Evolutionary conservation across 2,797 vertebrate genomes (phyloP).

Genomic region (Macrochelys suwanniensis): DNA sequence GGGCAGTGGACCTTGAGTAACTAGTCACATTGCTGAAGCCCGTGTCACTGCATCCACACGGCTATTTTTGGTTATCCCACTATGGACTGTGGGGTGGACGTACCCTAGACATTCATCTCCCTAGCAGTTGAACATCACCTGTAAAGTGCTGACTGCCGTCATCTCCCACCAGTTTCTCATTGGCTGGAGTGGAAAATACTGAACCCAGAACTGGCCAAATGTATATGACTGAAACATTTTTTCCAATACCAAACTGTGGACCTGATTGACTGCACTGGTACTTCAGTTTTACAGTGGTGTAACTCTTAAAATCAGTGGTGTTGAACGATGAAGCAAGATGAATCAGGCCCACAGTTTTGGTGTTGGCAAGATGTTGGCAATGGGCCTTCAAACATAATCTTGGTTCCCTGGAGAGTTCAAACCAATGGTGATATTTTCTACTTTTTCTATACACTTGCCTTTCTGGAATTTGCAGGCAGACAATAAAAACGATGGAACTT

Average conservation of each 20-base stretch:
- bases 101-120: background rate
- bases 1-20: too few species aligned
- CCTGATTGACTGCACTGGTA: background rate
- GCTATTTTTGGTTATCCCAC: background rate
- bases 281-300: too few species aligned
- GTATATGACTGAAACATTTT: background rate
- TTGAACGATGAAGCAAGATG: background rate
- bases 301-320: too few species aligned
- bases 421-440: background rate
- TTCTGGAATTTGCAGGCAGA: background rate
- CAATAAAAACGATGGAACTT: conserved; percentile 1
- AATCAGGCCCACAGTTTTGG: background rate
- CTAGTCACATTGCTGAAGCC: too few species aligned
- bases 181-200: background rate
- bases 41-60: too few species aligned
- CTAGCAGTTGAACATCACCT: background rate
- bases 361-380: background rate
- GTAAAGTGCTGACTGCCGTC: background rate
- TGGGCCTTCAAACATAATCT: background rate
- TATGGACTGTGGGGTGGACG: background rate
- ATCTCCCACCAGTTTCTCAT: background rate
- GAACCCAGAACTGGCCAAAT: background rate
- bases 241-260: background rate
- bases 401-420: background rate
- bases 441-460: background rate